Evolutionary conservation across 2,797 vertebrate genomes (phyloP), one percentile per base, ranked within the genome.

Genomic region (Ptychobarbus kaznakovi): DNA sequence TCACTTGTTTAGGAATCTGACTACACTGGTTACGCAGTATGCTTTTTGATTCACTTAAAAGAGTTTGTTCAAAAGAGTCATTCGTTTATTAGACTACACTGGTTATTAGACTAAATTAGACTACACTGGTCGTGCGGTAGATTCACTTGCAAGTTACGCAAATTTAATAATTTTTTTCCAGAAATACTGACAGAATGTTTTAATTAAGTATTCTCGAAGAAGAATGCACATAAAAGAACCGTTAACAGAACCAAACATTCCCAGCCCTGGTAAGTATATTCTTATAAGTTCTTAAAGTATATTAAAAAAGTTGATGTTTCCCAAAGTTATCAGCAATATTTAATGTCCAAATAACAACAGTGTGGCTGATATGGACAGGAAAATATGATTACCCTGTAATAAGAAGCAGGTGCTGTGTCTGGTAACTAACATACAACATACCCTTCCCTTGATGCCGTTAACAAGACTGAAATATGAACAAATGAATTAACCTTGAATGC

Each of bases 341-440:
- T 89, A 5, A 84, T 92, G 84, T 91, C 81, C 70, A 90, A 91
- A 93, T 91, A 91, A 88, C 84, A 91, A 89, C 69, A 81, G 81
- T 91, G 93, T 92, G 89, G 91, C 88, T 89, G 90, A 92, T 90
- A 90, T 92, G 92, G 91, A 89, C 81, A 87, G 77, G 83, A 87
- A 87, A 87, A 87, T 91, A 92, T 89, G 86, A 78, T 70, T 78
- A 81, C 88, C 72, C 88, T 93, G 87, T 94, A 96, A 95, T 93
- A 93, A 93, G 94, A 95, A 95, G 89, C 93, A 95, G 91, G 93
- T 90, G 61, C 61, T 84, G 73, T 77, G 32, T 77, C 46, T 77
- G 90, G 87, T 90, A 91, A 86, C 85, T 79, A 88, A 93, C 91
- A 80, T 91, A 93, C 90, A 88, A 93, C 91, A 80, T 91, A 93